A percentile compares a stretch with the other conserved stretches of the same genome.
These are phyloP conservation scores for Acleris cristana DNA, from an alignment of 2,888 invertebrate species.

Conservation along the genomic window DNA sequence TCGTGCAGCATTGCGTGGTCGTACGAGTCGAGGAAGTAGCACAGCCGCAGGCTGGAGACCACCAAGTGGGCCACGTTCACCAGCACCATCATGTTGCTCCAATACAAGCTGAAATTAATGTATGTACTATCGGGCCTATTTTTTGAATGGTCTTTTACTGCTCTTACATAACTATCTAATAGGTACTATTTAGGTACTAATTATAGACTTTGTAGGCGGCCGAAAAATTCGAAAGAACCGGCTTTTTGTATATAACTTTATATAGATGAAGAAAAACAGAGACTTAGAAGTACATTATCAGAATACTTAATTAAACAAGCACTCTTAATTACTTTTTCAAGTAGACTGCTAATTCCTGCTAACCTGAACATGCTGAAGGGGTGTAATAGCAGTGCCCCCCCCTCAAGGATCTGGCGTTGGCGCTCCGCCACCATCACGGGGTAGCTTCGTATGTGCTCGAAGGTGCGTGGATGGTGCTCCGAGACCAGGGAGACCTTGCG, in stretches of 20 bases:
- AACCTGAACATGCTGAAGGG: conserved; percentile 63
- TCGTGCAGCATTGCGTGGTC: conserved; percentile 36
- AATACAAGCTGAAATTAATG: conserved; percentile 53
- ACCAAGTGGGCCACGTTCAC: conserved; percentile 54
- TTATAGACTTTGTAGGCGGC: too few relatives aligned
- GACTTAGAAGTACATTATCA: too few relatives aligned
- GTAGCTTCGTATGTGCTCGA: conserved; percentile 55
- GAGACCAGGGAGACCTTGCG: conserved; percentile 52
- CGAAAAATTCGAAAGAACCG: too few relatives aligned
- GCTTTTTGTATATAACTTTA: too few relatives aligned
- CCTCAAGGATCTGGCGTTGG: conserved; percentile 53
- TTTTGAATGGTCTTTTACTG: too few relatives aligned
- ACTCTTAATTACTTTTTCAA: background rate
- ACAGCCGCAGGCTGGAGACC: conserved; percentile 53
- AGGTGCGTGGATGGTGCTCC: conserved; percentile 57
- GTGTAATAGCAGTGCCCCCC: conserved; percentile 53
- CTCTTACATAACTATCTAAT: too few relatives aligned
- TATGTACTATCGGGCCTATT: background rate
- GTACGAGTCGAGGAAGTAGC: conserved; percentile 48
- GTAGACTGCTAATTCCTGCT: conserved; percentile 6
- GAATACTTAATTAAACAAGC: too few relatives aligned
- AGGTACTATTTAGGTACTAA: too few relatives aligned
- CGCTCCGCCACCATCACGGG: conserved; percentile 59
- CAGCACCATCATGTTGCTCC: conserved; percentile 56
- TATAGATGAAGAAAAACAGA: too few relatives aligned